Base-by-base conservation (phyloP, 2,888 invertebrate species). In the Polyploca ridens region DNA sequence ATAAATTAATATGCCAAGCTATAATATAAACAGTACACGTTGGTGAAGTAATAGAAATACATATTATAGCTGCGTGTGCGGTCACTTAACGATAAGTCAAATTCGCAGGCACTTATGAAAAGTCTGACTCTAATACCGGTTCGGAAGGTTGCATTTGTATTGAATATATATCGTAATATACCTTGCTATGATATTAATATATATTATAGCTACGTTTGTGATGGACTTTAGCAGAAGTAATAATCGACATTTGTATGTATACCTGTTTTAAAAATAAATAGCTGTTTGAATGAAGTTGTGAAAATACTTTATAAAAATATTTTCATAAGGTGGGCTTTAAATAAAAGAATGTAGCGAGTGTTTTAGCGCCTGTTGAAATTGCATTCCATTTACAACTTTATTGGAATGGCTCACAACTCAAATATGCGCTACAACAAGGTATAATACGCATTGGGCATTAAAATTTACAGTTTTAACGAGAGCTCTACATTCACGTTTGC, bases 391-490 rank as follows among this genome's bases (percentile, higher is more conserved):
- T n/a, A 54, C 10, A 54, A 54, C 19, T 19, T 54, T 54, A 54
- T 19, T 54, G 7, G 19, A 54, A 54, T n/a, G 54, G 19, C 19
- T 54, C n/a, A 54, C 54, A 54, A 54, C 54, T 54, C 54, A 19
- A 49, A 49, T 41, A n/a, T 46, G 0, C 16, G 49, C 19, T 54
- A 10, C 54, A 54, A 54, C 54, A 54, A 19, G 7, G 49, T 49
- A 27, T 27, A 27, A 27, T 27, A 49, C 49, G n/a, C 19, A 10
- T 54, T 54, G n/a, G 19, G 54, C 62, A 67, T 72, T 66, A 75
- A 75, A 69, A 69, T 69, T 67, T 65, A 64, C 54, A 33, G 63
- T 70, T 73, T 69, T 63, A 65, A 16, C 61, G 66, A 62, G 64
- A 63, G 59, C 67, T 62, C 63, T 66, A 63, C 66, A 65, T 70